Conservation (phyloP, 2,113 vertebrate species). For the Lynx canadensis region DNA sequence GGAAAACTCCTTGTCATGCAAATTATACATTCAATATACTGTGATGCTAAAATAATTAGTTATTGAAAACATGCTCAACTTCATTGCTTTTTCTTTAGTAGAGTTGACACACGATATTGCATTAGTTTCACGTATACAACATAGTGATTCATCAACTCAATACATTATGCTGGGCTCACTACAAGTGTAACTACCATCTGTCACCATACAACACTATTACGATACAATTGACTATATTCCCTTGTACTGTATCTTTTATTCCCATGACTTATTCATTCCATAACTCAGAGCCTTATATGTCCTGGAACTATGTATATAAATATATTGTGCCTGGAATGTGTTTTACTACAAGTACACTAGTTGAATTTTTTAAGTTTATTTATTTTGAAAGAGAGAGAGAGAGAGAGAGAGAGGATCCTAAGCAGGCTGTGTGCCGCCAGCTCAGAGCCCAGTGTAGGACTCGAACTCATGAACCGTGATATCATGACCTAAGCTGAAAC, state of each 20-base stretch:
- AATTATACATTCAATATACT: background rate
- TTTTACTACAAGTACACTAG: background rate
- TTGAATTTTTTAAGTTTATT: background rate
- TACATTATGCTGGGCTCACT: background rate
- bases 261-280: background rate
- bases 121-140: background rate
- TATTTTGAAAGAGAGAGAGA: too few species aligned
- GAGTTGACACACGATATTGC: background rate
- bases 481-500: too few species aligned
- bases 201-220: background rate
- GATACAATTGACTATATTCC: background rate
- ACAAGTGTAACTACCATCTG: background rate
- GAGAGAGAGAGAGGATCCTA: too few species aligned
- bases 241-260: background rate
- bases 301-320: background rate
- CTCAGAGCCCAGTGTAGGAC: too few species aligned
- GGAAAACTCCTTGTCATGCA: background rate
- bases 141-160: background rate
- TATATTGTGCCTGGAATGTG: background rate
- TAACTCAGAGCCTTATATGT: background rate
- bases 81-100: background rate
- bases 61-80: background rate
- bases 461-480: too few species aligned
- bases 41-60: conserved; percentile 13
- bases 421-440: too few species aligned